phyloP scores from a whole-genome alignment of 1,140 invertebrate species.

The Danaus melanippus region DNA sequence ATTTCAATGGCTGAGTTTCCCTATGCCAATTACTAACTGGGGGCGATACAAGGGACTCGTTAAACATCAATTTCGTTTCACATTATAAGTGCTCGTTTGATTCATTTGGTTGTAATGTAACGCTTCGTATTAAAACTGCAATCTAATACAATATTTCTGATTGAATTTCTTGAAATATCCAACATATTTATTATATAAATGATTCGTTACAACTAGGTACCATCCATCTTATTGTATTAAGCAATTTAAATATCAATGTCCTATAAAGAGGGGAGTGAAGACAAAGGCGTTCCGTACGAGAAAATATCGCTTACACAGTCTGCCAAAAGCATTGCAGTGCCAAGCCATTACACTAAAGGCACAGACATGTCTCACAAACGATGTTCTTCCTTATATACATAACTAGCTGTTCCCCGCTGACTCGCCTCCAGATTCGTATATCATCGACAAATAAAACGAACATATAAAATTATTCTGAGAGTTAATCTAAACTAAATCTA shows the following conservation, averaged over 20 bases:
- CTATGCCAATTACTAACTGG: constrained; percentile 20
- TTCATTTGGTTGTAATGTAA: constrained; percentile 4
- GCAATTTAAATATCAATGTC: constrained; percentile 1
- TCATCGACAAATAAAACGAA: no score
- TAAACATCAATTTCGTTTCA: constrained; percentile 19
- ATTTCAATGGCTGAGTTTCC: constrained; percentile 15
- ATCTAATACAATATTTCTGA: background rate
- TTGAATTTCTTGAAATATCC: background rate
- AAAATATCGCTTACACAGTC: constrained; percentile 17
- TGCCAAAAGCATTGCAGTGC: constrained; percentile 15
- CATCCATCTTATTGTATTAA: constrained; percentile 1
- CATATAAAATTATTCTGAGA: no score
- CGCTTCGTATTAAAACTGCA: constrained; percentile 1
- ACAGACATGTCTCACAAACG: constrained; percentile 8
- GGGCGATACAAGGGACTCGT: constrained; percentile 13
- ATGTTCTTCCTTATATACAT: no score
- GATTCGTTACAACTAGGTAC: no score
- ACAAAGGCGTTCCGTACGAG: constrained; percentile 17
- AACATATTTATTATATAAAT: background rate
- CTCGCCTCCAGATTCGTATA: no score
- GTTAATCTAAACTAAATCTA: no score
- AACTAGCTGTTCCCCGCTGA: no score
- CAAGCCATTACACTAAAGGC: constrained; percentile 21
- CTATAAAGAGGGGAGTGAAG: constrained; percentile 10
- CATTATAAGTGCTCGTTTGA: constrained; percentile 9